A percentile compares a stretch with the other conserved stretches of the same genome.
Evolutionary conservation across 2,113 vertebrate genomes (phyloP).

Genomic region (Motacilla alba): DNA sequence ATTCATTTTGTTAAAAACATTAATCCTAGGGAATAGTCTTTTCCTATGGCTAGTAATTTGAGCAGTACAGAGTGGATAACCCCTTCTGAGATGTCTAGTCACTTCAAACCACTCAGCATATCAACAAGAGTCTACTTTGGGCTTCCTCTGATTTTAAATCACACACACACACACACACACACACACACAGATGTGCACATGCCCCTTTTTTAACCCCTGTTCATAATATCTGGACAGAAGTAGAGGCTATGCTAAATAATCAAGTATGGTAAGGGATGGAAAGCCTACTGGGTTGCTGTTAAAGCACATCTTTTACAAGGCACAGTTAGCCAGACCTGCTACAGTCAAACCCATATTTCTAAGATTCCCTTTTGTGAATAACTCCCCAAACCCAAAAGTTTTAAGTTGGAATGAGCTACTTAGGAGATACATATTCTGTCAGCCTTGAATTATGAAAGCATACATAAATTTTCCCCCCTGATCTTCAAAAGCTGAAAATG

Average conservation of each 20-base stretch:
- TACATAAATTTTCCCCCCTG: background rate
- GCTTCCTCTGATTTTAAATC: background rate
- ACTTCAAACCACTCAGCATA: background rate
- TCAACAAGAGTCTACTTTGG: background rate
- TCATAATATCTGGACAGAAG: background rate
- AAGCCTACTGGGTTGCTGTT: background rate
- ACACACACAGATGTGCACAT: fast-evolving
- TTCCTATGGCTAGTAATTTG: background rate
- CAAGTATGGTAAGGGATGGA: background rate
- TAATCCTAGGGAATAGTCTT: background rate
- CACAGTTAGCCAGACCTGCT: background rate
- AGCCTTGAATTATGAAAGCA: background rate
- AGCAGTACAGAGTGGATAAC: background rate
- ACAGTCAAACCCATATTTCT: background rate
- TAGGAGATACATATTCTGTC: background rate
- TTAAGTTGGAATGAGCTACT: background rate
- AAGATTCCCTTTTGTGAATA: background rate
- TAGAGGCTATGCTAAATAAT: background rate
- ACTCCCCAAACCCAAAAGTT: background rate
- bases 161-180: fast-evolving
- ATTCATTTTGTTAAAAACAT: background rate
- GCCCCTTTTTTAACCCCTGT: fast-evolving
- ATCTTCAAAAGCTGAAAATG: background rate
- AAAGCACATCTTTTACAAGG: background rate
- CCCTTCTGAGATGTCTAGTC: background rate